A percentile compares a stretch with the other conserved stretches of the same genome.
phyloP scores from a whole-genome alignment of 64 coral and sea anemone species.

The Pachyseris speciosa region DNA sequence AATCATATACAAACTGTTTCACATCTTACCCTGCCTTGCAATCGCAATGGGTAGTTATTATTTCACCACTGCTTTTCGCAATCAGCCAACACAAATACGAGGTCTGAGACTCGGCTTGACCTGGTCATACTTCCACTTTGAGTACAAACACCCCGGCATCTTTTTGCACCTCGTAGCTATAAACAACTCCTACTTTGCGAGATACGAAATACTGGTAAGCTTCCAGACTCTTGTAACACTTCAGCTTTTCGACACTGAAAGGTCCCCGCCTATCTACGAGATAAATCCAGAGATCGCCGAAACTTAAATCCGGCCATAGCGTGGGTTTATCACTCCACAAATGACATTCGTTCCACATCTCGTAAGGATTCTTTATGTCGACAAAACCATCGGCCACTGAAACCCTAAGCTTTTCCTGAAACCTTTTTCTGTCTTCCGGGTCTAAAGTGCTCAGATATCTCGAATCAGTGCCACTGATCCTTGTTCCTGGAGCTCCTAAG shows the following conservation, averaged over 20 bases:
- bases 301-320: background rate
- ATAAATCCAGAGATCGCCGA: conserved; percentile 35
- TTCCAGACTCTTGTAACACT: conserved; percentile 57
- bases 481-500: background rate
- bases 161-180: too few species aligned
- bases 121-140: conserved; percentile 49
- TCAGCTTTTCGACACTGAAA: conserved; percentile 52
- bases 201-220: conserved; percentile 45
- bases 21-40: too few species aligned
- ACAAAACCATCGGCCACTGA: background rate
- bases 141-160: background rate
- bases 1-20: too few species aligned
- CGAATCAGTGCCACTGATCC: background rate
- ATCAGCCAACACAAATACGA: too few species aligned
- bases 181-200: conserved; percentile 47
- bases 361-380: background rate
- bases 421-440: background rate
- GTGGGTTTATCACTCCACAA: background rate
- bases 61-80: too few species aligned
- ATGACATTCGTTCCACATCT: background rate
- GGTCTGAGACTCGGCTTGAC: conserved; percentile 29
- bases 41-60: too few species aligned
- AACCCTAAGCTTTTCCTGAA: background rate
- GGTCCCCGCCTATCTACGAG: conserved; percentile 67
- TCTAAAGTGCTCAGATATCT: background rate